Conservation (phyloP, 2,797 vertebrate species). For the Dermochelys coriacea region DNA sequence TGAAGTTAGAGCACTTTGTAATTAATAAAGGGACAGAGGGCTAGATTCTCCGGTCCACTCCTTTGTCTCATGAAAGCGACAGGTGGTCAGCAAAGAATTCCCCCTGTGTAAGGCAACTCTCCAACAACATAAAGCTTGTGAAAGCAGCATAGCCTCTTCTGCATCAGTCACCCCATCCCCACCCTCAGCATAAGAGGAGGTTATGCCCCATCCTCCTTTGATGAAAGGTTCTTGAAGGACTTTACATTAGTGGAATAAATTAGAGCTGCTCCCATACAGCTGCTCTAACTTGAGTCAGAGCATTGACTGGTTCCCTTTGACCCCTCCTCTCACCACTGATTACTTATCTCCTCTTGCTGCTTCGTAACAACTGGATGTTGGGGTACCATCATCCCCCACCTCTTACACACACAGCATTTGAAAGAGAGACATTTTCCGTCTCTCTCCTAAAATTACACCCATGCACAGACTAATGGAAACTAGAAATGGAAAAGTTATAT, state of each 20-base stretch:
- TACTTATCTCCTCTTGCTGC: background rate
- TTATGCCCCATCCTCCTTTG: background rate
- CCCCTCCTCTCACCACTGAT: background rate
- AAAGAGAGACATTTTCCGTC: slow-evolving; percentile 34
- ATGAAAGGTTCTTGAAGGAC: background rate
- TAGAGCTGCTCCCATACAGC: background rate
- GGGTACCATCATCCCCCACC: slow-evolving; percentile 4
- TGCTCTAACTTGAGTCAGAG: background rate
- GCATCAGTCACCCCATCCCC: background rate
- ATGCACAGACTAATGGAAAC: slow-evolving; percentile 40
- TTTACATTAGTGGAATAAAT: background rate
- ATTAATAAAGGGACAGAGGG: background rate
- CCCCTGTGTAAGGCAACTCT: background rate
- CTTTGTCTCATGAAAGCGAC: background rate
- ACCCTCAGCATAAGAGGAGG: background rate
- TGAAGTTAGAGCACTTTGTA: background rate
- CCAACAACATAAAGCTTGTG: background rate
- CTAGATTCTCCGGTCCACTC: background rate
- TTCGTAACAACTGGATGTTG: background rate
- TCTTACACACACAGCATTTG: background rate
- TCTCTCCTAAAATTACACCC: slow-evolving; percentile 47
- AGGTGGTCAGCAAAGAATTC: background rate
- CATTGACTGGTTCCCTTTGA: background rate
- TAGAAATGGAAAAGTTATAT: slow-evolving; percentile 6
- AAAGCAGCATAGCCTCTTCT: background rate